Percentiles rank a stretch among this genome's conserved stretches.
Evolutionary conservation across 1,140 invertebrate genomes (phyloP).

Genomic region (Andrena cerasifolii): DNA sequence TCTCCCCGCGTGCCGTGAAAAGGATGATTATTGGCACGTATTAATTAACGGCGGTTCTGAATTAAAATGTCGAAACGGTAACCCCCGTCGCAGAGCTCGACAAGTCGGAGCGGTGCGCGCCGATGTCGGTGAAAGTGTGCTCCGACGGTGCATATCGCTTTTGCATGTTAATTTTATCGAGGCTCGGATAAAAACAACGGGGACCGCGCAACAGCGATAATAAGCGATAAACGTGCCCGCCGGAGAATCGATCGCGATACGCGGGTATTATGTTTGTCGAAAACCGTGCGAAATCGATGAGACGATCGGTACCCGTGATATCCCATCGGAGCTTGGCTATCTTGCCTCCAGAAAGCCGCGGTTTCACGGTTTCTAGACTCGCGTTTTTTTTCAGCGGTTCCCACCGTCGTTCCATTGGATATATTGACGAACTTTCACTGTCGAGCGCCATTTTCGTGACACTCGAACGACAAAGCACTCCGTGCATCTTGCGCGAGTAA

Average conservation of each 20-base stretch:
- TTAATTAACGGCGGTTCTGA: neutral
- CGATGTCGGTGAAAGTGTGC: constrained; percentile 15
- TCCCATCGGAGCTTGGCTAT: neutral
- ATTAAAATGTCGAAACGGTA: constrained; percentile 20
- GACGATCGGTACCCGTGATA: neutral
- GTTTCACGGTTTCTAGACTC: too few species aligned
- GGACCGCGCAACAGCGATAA: constrained; percentile 35
- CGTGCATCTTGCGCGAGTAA: too few species aligned
- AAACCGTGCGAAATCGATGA: neutral
- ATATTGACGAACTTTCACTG: too few species aligned
- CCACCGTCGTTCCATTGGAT: neutral
- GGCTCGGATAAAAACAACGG: constrained; percentile 42
- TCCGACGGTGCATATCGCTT: constrained; percentile 25
- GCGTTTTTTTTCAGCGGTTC: neutral
- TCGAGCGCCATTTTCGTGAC: too few species aligned
- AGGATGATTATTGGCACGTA: neutral
- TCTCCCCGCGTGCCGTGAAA: too few species aligned
- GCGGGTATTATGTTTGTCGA: constrained; percentile 1
- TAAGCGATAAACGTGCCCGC: constrained; percentile 31
- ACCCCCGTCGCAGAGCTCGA: too few species aligned
- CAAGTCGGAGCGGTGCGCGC: neutral
- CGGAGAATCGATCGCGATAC: constrained; percentile 12
- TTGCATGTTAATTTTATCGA: constrained; percentile 46
- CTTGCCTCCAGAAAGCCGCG: too few species aligned
- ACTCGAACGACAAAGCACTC: too few species aligned